Evolutionary conservation across 2,113 vertebrate species (phyloP).

Genomic region (Boleophthalmus pectinirostris): DNA sequence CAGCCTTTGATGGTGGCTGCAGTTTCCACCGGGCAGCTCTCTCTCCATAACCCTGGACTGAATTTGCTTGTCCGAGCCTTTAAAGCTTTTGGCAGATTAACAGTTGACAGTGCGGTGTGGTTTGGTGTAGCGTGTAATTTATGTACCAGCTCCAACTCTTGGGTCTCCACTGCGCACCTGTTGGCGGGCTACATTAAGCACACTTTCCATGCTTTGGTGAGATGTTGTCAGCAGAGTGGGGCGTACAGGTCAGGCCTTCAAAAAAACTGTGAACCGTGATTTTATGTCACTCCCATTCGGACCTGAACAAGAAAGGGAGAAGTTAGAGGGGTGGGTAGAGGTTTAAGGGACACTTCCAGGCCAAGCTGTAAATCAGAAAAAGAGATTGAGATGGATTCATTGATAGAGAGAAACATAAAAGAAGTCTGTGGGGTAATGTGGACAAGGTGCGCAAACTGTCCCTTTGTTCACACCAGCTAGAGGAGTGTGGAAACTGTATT

Average conservation of each 20-base stretch:
- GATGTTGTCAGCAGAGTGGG: conserved; percentile 49
- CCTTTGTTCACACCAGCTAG: conserved; percentile 37
- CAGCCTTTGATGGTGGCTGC: conserved; percentile 27
- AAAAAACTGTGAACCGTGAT: conserved; percentile 24
- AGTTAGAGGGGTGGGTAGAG: conserved; percentile 9
- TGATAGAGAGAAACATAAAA: conserved; percentile 64
- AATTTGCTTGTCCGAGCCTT: conserved; percentile 64
- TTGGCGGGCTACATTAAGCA: conserved; percentile 57
- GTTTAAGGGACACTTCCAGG: conserved; percentile 54
- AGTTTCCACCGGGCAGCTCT: conserved; percentile 17
- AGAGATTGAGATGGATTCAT: conserved; percentile 69
- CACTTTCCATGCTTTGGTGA: conserved; percentile 45
- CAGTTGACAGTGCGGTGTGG: conserved; percentile 58
- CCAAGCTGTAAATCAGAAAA: conserved; percentile 62
- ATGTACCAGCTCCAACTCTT: conserved; percentile 64
- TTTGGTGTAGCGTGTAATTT: conserved; percentile 68
- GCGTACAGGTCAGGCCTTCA: conserved; percentile 42
- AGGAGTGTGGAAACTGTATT: conserved; percentile 53
- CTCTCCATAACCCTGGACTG: conserved; percentile 29
- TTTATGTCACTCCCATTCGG: conserved; percentile 46
- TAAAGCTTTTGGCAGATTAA: conserved; percentile 75
- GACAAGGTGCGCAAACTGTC: conserved; percentile 62
- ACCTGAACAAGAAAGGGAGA: conserved; percentile 44
- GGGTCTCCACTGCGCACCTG: conserved; percentile 70
- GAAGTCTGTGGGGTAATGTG: conserved; percentile 54